These are phyloP conservation scores for Parnassius orleans DNA, from an alignment of 2,888 invertebrate species.

Conservation along the genomic window DNA sequence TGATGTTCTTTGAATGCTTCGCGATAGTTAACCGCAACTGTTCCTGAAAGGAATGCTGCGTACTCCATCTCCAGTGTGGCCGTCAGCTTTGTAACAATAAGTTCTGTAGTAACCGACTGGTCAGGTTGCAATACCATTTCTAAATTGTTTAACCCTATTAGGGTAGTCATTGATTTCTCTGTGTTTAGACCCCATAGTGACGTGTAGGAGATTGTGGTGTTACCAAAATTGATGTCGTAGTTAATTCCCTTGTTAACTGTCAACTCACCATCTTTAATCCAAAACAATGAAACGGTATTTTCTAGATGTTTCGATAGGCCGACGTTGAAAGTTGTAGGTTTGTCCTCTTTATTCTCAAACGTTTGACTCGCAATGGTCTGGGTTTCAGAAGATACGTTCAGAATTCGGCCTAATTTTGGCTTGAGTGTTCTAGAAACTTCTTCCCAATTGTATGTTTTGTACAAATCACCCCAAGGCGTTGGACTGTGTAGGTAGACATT, in stretches of 20 bases:
- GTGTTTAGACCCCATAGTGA: conserved; percentile 33
- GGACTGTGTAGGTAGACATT: conserved; percentile 44
- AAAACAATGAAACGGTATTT: conserved; percentile 38
- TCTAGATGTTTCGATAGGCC: conserved; percentile 36
- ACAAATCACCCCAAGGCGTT: conserved; percentile 53
- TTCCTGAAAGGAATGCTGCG: conserved; percentile 40
- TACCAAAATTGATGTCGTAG: conserved; percentile 33
- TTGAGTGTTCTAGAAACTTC: conserved; percentile 42
- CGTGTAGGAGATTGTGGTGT: conserved; percentile 34
- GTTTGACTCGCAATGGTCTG: conserved; percentile 32
- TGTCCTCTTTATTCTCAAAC: conserved; percentile 37
- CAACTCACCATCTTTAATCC: conserved; percentile 37
- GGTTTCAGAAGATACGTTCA: conserved; percentile 34
- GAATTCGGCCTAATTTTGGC: conserved; percentile 37
- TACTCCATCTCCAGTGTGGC: conserved; percentile 44
- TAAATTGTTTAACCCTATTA: conserved; percentile 33
- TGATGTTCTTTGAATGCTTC: conserved; percentile 41
- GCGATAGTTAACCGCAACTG: conserved; percentile 40
- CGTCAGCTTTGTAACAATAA: conserved; percentile 37
- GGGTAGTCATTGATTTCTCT: conserved; percentile 30
- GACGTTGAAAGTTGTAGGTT: conserved; percentile 35
- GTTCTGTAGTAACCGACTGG: conserved; percentile 37
- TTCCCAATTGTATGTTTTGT: conserved; percentile 42
- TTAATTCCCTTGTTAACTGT: conserved; percentile 34
- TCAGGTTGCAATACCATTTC: conserved; percentile 39